These are phyloP conservation scores for Chloropsis hardwickii DNA, from an alignment of 2,113 vertebrate genomes.

Conservation along the genomic window DNA sequence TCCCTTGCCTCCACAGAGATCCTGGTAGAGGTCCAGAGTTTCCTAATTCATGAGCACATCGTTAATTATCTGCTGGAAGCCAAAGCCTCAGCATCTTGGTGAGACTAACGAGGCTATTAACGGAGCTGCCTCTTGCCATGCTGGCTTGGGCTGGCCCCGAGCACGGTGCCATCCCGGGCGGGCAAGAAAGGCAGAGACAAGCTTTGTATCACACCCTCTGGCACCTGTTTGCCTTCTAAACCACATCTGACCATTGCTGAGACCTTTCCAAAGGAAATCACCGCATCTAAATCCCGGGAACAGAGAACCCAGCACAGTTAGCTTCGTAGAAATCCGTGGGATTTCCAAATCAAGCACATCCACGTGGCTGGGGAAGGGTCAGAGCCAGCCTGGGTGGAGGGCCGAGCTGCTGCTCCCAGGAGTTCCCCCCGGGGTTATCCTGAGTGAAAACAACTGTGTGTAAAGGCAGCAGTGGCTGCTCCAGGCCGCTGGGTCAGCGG, in stretches of 20 bases:
- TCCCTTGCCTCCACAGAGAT: background rate
- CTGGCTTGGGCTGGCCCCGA: background rate
- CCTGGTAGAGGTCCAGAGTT: slow-evolving; percentile 26
- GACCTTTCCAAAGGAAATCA: background rate
- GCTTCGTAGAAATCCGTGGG: rapidly evolving
- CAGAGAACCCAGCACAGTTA: rapidly evolving
- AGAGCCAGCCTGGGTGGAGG: background rate
- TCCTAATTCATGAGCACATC: background rate
- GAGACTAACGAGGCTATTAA: slow-evolving; percentile 5
- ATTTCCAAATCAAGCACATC: rapidly evolving
- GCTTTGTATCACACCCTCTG: background rate
- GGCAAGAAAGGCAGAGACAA: background rate
- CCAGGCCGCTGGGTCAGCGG: background rate
- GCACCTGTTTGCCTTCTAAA: background rate
- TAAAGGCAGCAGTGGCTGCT: background rate
- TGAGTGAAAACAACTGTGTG: rapidly evolving
- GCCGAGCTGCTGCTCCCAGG: background rate
- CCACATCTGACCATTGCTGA: background rate
- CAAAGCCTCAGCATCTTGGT: background rate
- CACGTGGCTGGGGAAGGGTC: background rate
- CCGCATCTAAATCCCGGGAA: rapidly evolving
- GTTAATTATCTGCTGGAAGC: slow-evolving; percentile 44
- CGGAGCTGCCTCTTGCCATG: background rate
- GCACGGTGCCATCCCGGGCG: rapidly evolving
- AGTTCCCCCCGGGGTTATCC: rapidly evolving